Evolutionary conservation across 2,888 invertebrate genomes (phyloP).

Genomic region (Plusia festucae): DNA sequence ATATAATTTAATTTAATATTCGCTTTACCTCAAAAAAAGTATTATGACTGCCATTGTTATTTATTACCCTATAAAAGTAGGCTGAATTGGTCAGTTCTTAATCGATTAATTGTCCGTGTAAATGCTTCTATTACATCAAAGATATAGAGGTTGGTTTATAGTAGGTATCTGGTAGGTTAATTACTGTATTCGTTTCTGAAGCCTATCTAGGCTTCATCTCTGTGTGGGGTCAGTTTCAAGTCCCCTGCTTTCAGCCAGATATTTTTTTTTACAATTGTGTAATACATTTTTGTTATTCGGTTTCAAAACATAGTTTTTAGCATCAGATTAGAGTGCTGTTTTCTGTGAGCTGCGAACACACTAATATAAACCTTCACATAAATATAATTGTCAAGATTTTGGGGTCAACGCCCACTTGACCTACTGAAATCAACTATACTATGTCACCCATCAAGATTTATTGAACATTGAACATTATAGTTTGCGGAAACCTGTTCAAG

Average conservation of each 20-base stretch:
- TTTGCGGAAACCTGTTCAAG: conserved; percentile 46
- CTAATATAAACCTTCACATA: background rate
- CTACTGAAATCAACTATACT: conserved; percentile 35
- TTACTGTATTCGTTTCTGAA: no score
- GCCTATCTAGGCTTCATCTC: no score
- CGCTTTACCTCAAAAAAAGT: no score
- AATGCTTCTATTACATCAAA: background rate
- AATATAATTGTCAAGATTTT: conserved; percentile 10
- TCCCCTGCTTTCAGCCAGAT: no score
- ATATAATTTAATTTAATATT: no score
- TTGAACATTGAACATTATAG: conserved; percentile 35
- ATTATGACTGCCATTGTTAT: background rate
- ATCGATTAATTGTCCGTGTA: background rate
- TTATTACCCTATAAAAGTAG: background rate
- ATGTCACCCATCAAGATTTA: conserved; percentile 42
- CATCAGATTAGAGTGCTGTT: no score
- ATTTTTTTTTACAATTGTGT: no score
- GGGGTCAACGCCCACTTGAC: conserved; percentile 27
- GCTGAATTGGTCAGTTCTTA: background rate
- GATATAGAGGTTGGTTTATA: background rate
- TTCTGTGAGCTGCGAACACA: no score
- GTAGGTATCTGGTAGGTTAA: no score
- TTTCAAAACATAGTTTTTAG: no score
- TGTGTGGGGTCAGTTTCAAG: no score
- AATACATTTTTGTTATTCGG: no score